phyloP scores from a whole-genome alignment of 2,888 invertebrate species.

The Tineola bisselliella region DNA sequence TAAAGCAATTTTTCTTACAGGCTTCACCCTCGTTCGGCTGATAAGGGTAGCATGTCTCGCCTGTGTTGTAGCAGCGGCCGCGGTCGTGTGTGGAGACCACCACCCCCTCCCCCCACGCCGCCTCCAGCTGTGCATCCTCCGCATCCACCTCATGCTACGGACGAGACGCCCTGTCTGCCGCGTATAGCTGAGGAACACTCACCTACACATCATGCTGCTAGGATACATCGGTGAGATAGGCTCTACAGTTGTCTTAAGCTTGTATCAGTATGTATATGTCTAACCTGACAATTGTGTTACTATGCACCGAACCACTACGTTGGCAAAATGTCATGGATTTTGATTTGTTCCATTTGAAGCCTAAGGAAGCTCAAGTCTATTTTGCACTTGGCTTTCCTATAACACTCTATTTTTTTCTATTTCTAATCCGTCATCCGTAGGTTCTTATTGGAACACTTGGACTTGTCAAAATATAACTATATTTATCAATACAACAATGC shows the following conservation, averaged over 20 bases:
- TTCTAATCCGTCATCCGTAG: no score
- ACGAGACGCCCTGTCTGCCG: conserved; percentile 68
- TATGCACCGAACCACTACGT: no score
- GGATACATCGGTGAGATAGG: not conserved
- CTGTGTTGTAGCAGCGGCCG: conserved; percentile 71
- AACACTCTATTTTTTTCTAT: no score
- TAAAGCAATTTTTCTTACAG: conserved; percentile 34
- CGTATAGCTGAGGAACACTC: conserved; percentile 89
- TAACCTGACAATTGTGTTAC: no score
- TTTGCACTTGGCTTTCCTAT: no score
- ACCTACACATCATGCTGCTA: conserved; percentile 68
- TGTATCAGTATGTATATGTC: no score
- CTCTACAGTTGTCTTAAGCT: not conserved
- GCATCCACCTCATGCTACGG: conserved; percentile 36
- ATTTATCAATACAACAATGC: no score
- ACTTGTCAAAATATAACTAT: no score
- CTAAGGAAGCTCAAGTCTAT: no score
- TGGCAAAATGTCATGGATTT: no score
- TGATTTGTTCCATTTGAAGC: no score
- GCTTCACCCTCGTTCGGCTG: conserved; percentile 89
- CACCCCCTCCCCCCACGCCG: conserved; percentile 31
- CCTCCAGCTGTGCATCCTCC: conserved; percentile 44
- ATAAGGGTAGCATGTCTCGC: conserved; percentile 87
- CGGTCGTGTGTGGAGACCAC: conserved; percentile 26
- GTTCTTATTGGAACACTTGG: no score